These are phyloP conservation scores for Coelinius sp. DNA, from an alignment of 2,888 invertebrate genomes.

Conservation along the genomic window DNA sequence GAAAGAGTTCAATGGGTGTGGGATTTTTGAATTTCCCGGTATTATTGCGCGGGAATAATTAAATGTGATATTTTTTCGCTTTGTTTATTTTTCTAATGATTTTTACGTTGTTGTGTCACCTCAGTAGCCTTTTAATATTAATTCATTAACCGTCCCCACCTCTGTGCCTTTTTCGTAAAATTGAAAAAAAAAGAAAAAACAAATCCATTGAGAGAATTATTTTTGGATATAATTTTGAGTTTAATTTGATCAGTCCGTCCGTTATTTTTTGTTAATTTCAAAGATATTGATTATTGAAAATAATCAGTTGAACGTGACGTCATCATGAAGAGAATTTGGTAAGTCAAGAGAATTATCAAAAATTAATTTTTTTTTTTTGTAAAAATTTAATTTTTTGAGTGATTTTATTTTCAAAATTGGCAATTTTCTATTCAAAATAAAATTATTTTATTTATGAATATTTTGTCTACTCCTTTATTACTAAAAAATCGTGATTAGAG, in stretches of 20 bases:
- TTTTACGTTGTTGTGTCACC: slow-evolving; percentile 39
- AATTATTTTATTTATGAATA: neutral
- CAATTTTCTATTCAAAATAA: neutral
- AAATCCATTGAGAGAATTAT: neutral
- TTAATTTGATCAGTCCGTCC: neutral
- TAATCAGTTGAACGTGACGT: slow-evolving; percentile 29
- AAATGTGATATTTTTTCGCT: slow-evolving; percentile 1
- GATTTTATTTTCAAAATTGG: neutral
- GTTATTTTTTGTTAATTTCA: slow-evolving; percentile 13
- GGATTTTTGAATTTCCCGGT: slow-evolving; percentile 20
- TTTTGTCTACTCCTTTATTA: neutral
- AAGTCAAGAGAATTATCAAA: slow-evolving; percentile 39
- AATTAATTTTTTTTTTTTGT: neutral
- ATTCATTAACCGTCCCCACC: slow-evolving; percentile 23
- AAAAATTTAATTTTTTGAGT: slow-evolving; percentile 11
- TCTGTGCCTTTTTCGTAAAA: slow-evolving; percentile 26
- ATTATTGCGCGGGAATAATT: slow-evolving; percentile 2
- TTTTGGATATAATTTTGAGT: slow-evolving; percentile 11
- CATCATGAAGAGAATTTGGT: slow-evolving; percentile 47
- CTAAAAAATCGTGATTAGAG: slow-evolving; percentile 20
- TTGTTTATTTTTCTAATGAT: slow-evolving; percentile 5
- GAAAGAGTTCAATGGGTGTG: slow-evolving; percentile 10
- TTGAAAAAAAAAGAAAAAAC: neutral
- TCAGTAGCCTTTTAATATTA: slow-evolving; percentile 47
- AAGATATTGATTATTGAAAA: slow-evolving; percentile 12